A percentile compares a stretch with the other conserved stretches of the same genome.
These are phyloP conservation scores for Drosophila virilis DNA, from an alignment of 1,140 invertebrate genomes.

Conservation along the genomic window DNA sequence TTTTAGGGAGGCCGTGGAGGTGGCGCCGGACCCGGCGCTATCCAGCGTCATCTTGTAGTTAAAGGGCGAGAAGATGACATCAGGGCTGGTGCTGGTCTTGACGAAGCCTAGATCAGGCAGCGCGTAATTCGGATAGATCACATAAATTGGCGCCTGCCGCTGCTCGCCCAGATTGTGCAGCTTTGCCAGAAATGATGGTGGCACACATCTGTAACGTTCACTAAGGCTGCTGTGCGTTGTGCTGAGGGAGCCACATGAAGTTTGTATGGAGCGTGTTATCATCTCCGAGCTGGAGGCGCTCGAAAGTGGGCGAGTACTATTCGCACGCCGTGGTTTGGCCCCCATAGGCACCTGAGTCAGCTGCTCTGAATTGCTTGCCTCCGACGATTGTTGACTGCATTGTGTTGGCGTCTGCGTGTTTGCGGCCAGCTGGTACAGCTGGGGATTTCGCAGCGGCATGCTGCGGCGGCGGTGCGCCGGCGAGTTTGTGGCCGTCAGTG, in stretches of 20 bases:
- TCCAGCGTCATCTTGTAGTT: slow-evolving; percentile 83
- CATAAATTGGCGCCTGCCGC: slow-evolving; percentile 91
- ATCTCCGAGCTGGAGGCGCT: slow-evolving; percentile 85
- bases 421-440: slow-evolving; percentile 70
- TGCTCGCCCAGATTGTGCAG: slow-evolving; percentile 86
- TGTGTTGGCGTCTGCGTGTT: slow-evolving; percentile 40
- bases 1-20: slow-evolving; percentile 51
- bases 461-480: slow-evolving; percentile 79
- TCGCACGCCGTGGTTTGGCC: slow-evolving; percentile 37
- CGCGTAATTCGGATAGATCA: slow-evolving; percentile 96
- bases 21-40: slow-evolving; percentile 46
- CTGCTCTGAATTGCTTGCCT: slow-evolving; percentile 81
- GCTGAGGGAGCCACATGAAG: slow-evolving; percentile 85
- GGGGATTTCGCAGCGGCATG: slow-evolving; percentile 77
- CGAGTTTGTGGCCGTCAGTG: slow-evolving; percentile 71
- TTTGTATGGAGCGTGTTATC: slow-evolving; percentile 90
- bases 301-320: slow-evolving; percentile 57
- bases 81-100: slow-evolving; percentile 86
- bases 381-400: slow-evolving; percentile 71
- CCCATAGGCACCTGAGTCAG: slow-evolving; percentile 70
- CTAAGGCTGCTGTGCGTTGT: slow-evolving; percentile 76
- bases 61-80: slow-evolving; percentile 86
- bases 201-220: slow-evolving; percentile 86
- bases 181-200: slow-evolving; percentile 88
- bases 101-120: slow-evolving; percentile 95